phyloP scores from a whole-genome alignment of 2,888 invertebrate species.

The Adelognathus sp. region DNA sequence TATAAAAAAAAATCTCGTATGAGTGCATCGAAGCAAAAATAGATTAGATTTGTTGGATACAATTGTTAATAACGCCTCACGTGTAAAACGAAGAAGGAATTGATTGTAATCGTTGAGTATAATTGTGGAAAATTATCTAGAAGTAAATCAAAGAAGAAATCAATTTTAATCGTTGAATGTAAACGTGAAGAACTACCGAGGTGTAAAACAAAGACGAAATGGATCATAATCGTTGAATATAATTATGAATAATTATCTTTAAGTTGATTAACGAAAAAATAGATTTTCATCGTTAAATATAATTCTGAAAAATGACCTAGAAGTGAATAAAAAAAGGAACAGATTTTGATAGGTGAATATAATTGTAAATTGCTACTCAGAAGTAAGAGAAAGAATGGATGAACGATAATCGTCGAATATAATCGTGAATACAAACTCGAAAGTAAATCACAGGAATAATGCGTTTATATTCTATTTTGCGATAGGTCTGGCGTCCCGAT shows the following conservation, averaged over 20 bases:
- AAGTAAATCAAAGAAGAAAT: conserved; percentile 33
- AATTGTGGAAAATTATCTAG: background rate
- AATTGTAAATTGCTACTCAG: background rate
- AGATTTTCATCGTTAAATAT: too few relatives aligned
- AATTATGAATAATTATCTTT: too few relatives aligned
- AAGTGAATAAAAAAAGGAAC: conserved; percentile 33
- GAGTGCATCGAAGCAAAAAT: background rate
- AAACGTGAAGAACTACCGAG: background rate
- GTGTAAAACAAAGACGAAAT: background rate
- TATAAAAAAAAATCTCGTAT: background rate
- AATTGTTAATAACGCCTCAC: too few relatives aligned
- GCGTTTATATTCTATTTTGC: too few relatives aligned
- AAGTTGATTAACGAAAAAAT: too few relatives aligned
- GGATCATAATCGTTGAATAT: too few relatives aligned
- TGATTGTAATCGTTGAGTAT: too few relatives aligned
- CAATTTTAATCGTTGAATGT: conserved; percentile 61
- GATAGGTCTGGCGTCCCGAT: conserved; percentile 58
- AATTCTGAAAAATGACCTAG: background rate
- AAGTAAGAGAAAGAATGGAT: background rate
- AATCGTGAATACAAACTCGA: too few relatives aligned
- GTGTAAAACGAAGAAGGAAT: too few relatives aligned
- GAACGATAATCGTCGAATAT: too few relatives aligned
- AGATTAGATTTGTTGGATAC: too few relatives aligned
- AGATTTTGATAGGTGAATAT: conserved; percentile 60
- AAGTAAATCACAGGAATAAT: too few relatives aligned